Percentiles rank a stretch among this genome's conserved stretches.
Evolutionary conservation across 2,888 invertebrate species (phyloP).

Genomic region (Sclerodermus sp.): DNA sequence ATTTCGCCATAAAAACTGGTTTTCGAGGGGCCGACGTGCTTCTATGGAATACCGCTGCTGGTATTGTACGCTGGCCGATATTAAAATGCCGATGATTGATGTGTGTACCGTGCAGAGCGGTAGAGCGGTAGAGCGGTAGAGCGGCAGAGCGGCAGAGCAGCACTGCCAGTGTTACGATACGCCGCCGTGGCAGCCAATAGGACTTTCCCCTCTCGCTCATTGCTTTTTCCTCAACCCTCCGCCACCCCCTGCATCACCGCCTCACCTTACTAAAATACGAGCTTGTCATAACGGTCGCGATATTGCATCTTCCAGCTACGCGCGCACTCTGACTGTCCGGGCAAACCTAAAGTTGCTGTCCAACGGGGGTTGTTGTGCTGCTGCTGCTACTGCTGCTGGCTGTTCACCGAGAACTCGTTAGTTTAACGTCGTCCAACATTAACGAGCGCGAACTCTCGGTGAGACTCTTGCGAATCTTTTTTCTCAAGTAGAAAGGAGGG

Average conservation of each 20-base stretch:
- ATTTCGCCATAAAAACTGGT: constrained; percentile 47
- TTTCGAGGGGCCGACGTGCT: constrained; percentile 16
- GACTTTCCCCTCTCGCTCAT: constrained; percentile 1
- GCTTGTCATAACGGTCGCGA: constrained; percentile 40
- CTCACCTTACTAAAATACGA: constrained; percentile 47
- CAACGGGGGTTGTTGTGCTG: too few relatives aligned
- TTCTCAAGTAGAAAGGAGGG: too few relatives aligned
- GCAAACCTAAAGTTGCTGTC: too few relatives aligned
- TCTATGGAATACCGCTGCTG: constrained; percentile 40
- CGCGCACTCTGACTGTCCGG: constrained; percentile 1
- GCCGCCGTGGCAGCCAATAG: constrained; percentile 30
- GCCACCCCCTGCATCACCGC: constrained; percentile 16
- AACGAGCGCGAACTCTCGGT: too few relatives aligned
- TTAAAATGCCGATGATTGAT: constrained; percentile 59
- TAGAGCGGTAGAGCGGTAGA: constrained; percentile 13
- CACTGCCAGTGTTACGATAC: constrained; percentile 17
- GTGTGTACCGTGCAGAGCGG: constrained; percentile 54
- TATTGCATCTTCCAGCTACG: not conserved
- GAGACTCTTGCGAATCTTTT: too few relatives aligned
- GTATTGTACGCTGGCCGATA: constrained; percentile 56
- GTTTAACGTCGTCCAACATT: too few relatives aligned
- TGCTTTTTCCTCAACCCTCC: constrained; percentile 1
- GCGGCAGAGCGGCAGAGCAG: not conserved
- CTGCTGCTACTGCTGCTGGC: too few relatives aligned
- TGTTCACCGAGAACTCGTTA: too few relatives aligned